These are phyloP conservation scores for Heteromyza rotundicornis DNA, from an alignment of 2,888 invertebrate species.

Conservation along the genomic window DNA sequence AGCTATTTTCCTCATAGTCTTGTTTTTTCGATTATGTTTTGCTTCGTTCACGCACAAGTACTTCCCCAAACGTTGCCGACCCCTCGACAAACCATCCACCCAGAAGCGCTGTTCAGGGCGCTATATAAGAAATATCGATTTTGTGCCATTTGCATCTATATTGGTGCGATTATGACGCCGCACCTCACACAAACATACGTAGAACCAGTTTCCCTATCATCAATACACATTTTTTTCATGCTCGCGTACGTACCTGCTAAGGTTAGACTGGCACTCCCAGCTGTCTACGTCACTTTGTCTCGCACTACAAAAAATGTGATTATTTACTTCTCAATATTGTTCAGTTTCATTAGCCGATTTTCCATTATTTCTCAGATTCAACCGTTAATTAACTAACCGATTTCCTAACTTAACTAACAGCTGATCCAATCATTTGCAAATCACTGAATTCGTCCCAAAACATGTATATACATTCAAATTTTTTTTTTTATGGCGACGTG, in stretches of 20 bases:
- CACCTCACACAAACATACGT: constrained; percentile 19
- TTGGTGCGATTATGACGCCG: constrained; percentile 36
- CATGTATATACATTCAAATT: too few species aligned
- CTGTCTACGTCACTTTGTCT: not conserved
- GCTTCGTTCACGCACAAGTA: constrained; percentile 13
- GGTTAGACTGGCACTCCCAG: too few species aligned
- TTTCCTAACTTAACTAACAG: too few species aligned
- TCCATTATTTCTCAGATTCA: too few species aligned
- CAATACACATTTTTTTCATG: constrained; percentile 4
- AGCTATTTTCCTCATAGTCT: constrained; percentile 11
- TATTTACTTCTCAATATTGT: too few species aligned
- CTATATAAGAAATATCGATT: not conserved
- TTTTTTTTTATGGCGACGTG: constrained; percentile 2
- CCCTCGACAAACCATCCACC: not conserved
- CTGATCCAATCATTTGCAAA: too few species aligned
- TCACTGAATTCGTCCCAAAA: too few species aligned
- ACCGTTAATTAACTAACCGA: too few species aligned
- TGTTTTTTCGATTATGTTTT: constrained; percentile 14
- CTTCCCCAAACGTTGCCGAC: not conserved
- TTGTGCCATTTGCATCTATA: constrained; percentile 8
- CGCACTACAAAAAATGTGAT: too few species aligned
- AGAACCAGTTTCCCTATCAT: not conserved
- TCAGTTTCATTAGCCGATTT: too few species aligned
- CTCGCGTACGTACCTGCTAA: constrained; percentile 5
- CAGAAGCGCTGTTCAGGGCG: not conserved